Evolutionary conservation across 2,888 invertebrate genomes (phyloP), one percentile per base, ranked within the genome.

Genomic region (Parascotia fuliginaria): DNA sequence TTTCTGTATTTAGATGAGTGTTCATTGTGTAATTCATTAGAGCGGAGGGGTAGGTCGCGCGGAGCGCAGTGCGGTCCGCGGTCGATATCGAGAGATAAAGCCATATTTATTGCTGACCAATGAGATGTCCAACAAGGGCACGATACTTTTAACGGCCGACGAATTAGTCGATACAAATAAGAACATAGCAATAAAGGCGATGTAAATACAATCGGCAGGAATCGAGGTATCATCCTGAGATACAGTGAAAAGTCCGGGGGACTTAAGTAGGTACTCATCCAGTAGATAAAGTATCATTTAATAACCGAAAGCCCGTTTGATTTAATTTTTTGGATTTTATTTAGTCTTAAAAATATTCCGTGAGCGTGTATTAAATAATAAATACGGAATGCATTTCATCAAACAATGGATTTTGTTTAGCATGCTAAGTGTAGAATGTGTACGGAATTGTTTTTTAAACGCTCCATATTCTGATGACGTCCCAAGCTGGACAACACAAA

Each of bases 1-100:
- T 92, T 92, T 92, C 89, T 92, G 92, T 92, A 92, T 92, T 91
- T 89, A 92, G 91, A 92, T 91, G 92, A 92, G 92, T 88, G 83
- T 89, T 92, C 90, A 90, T 91, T 91, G 92, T 91, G 89, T 92
- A 89, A 91, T 92, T 92, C 92, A 92, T 92, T 92, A 92, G 84
- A 83, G 88, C 73, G 81, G 83, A 85, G 87, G 85, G 85, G 87
- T 87, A 85, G 84, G 85, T 79, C 73, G 80, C 78, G 77, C 70
- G 75, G 73, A 76, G 79, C 71, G 73, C 78, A 80, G 82, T 77
- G 85, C 80, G 81, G 81, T 77, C 77, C 81, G 78, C 83, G 84
- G 77, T 85, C 87, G 90, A 91, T 92, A 92, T 89, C 89, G 81
- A 85, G 77, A 87, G 91, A 92, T 92, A 91, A 88, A 86, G 73